Percentiles rank a stretch among this genome's conserved stretches.
Conservation (phyloP, 2,797 vertebrate genomes). For the Atherinosoma microstoma region DNA sequence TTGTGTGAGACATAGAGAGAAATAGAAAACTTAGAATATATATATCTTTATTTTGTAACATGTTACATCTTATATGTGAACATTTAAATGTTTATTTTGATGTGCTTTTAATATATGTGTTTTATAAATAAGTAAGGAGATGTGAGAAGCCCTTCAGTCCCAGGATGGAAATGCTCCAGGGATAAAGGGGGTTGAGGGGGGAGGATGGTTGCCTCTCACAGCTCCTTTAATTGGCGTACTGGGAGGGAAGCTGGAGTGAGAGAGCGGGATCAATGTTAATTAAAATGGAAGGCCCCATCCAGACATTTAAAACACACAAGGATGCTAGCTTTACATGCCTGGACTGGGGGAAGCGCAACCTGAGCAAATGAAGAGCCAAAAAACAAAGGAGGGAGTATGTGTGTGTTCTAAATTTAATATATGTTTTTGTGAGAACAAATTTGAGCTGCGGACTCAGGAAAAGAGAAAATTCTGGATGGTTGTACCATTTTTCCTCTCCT, state of each 20-base stretch:
- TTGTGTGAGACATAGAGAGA: conserved; percentile 70
- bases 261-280: conserved; percentile 81
- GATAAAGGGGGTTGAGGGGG: conserved; percentile 32
- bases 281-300: conserved; percentile 82
- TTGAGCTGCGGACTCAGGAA: not conserved
- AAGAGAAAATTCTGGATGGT: not conserved
- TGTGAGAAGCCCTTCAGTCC: conserved; percentile 52
- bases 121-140: conserved; percentile 46
- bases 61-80: conserved; percentile 61
- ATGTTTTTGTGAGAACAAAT: not conserved
- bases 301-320: conserved; percentile 89
- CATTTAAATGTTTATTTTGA: conserved; percentile 53
- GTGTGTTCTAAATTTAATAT: conserved; percentile 1
- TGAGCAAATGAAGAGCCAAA: conserved; percentile 43
- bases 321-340: conserved; percentile 73
- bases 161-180: conserved; percentile 58
- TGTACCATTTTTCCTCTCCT: not conserved
- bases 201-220: conserved; percentile 41
- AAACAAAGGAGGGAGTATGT: conserved; percentile 46
- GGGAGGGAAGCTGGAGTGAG: conserved; percentile 54
- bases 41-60: conserved; percentile 39
- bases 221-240: conserved; percentile 73
- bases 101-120: conserved; percentile 35
- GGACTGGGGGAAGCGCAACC: conserved; percentile 68
- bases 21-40: conserved; percentile 16